These are phyloP conservation scores for Coregonus clupeaformis DNA, from an alignment of 2,113 vertebrate species.

Conservation along the genomic window DNA sequence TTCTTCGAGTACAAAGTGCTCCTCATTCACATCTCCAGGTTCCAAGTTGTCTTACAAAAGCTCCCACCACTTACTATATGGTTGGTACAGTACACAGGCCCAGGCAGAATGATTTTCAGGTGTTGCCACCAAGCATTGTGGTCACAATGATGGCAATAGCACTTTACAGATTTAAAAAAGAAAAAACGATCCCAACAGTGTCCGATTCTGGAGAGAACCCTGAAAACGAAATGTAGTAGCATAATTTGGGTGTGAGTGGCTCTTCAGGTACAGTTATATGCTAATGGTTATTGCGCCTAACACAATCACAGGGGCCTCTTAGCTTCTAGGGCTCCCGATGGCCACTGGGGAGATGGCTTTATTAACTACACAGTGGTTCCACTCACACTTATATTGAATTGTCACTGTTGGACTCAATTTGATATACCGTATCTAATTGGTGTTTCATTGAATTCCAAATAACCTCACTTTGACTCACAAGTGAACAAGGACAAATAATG, in stretches of 20 bases:
- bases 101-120: too few relatives aligned
- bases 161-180: background rate
- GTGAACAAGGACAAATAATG: slow-evolving; percentile 22
- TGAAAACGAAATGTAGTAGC: background rate
- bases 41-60: too few relatives aligned
- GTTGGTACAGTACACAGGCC: too few relatives aligned
- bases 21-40: background rate
- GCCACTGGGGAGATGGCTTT: slow-evolving; percentile 34
- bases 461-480: slow-evolving; percentile 42
- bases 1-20: background rate
- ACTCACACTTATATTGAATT: slow-evolving; percentile 48
- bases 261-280: slow-evolving; percentile 8
- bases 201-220: background rate
- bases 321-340: slow-evolving; percentile 23
- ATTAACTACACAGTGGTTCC: slow-evolving; percentile 40
- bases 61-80: too few relatives aligned
- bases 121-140: background rate
- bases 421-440: slow-evolving; percentile 56
- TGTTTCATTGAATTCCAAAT: slow-evolving; percentile 54
- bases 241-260: background rate
- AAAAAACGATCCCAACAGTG: background rate
- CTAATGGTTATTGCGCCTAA: slow-evolving; percentile 17
- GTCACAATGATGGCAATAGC: background rate
- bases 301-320: slow-evolving; percentile 30
- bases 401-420: slow-evolving; percentile 36